phyloP scores from a whole-genome alignment of 2,888 invertebrate genomes.

The Heliconius charithonia region DNA sequence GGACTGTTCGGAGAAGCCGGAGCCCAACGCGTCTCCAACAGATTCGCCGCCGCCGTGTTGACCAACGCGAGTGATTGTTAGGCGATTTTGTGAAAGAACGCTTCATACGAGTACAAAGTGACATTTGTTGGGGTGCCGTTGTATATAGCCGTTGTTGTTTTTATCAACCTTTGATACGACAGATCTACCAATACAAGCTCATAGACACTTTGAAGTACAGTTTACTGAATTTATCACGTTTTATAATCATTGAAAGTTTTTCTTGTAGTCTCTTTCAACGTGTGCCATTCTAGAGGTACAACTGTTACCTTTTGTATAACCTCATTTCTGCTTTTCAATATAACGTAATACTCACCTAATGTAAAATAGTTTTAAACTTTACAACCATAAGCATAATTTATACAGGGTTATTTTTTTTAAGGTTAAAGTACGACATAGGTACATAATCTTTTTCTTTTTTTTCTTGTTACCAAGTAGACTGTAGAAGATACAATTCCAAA shows the following conservation, averaged over 20 bases:
- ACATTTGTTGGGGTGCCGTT: slow-evolving; percentile 49
- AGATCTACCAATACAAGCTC: slow-evolving; percentile 20
- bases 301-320: slow-evolving; percentile 75
- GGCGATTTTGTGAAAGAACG: slow-evolving; percentile 66
- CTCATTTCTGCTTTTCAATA: slow-evolving; percentile 78
- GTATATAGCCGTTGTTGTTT: slow-evolving; percentile 55
- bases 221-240: slow-evolving; percentile 68
- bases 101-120: slow-evolving; percentile 71
- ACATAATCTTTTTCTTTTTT: slow-evolving; percentile 29
- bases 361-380: slow-evolving; percentile 71
- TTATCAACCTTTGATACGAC: slow-evolving; percentile 37
- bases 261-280: slow-evolving; percentile 68
- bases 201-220: slow-evolving; percentile 75
- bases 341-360: slow-evolving; percentile 78
- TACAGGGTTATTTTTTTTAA: slow-evolving; percentile 80
- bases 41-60: slow-evolving; percentile 70
- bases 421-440: slow-evolving; percentile 55
- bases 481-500: slow-evolving; percentile 20
- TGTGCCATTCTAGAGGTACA: slow-evolving; percentile 80
- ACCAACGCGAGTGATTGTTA: slow-evolving; percentile 70
- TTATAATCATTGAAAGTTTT: slow-evolving; percentile 66
- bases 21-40: slow-evolving; percentile 53
- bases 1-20: slow-evolving; percentile 46
- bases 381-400: slow-evolving; percentile 82
- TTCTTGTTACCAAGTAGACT: slow-evolving; percentile 38